Conservation (phyloP, 2,113 vertebrate genomes). For the Ptilonorhynchus violaceus region DNA sequence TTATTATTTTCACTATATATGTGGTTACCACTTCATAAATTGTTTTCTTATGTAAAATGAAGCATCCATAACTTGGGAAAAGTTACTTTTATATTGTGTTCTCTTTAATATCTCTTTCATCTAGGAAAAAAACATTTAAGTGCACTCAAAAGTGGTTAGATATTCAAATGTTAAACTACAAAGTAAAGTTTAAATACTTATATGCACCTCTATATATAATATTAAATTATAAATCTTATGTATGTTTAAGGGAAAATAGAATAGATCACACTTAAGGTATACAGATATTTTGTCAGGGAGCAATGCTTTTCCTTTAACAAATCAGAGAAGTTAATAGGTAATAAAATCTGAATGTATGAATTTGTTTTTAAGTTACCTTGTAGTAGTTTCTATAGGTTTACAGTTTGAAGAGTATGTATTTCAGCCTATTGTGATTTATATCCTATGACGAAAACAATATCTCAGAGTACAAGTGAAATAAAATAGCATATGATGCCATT, state of each 20-base stretch:
- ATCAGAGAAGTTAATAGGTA: not conserved
- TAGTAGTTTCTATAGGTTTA: not conserved
- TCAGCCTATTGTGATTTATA: not conserved
- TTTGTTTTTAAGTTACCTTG: not conserved
- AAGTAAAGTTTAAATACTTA: not conserved
- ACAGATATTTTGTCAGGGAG: not conserved
- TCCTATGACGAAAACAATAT: not conserved
- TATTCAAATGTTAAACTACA: not conserved
- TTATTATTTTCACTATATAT: not conserved
- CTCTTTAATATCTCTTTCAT: not conserved
- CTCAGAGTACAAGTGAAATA: slow-evolving; percentile 14
- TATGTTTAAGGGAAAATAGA: not conserved
- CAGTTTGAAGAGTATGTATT: not conserved
- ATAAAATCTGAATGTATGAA: not conserved
- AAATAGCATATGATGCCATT: not conserved
- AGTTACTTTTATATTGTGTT: not conserved
- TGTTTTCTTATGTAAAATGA: not conserved
- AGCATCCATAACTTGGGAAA: not conserved
- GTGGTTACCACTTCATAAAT: not conserved
- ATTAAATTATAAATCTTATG: not conserved
- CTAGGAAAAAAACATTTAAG: not conserved
- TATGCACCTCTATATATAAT: not conserved
- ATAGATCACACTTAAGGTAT: not conserved
- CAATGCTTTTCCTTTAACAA: not conserved
- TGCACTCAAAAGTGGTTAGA: not conserved